Conservation (phyloP, 1,140 invertebrate genomes). For the Pogonomyrmex barbatus region DNA sequence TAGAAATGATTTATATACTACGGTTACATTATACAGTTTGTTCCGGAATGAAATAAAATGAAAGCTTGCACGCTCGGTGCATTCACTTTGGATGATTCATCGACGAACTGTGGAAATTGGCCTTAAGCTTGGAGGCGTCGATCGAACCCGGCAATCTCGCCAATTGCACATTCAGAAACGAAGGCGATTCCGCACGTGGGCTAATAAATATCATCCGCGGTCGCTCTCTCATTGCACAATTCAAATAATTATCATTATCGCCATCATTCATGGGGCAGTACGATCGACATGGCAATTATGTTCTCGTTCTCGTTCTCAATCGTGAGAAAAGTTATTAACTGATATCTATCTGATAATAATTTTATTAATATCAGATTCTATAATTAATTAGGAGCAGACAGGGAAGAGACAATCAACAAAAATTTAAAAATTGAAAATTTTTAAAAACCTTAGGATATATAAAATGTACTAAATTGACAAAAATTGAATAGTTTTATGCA, state of each 20-base stretch:
- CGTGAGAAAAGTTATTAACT: neutral
- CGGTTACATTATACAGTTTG: neutral
- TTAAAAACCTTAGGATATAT: neutral
- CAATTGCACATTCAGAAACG: conserved; percentile 57
- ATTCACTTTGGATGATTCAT: conserved; percentile 48
- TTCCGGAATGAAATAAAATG: conserved; percentile 8
- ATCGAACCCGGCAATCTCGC: conserved; percentile 50
- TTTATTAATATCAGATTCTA: neutral
- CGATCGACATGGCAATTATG: conserved; percentile 20
- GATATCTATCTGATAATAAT: neutral
- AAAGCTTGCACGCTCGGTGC: conserved; percentile 12
- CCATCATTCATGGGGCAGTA: neutral
- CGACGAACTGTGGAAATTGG: conserved; percentile 14
- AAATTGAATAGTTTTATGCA: neutral
- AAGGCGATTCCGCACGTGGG: conserved; percentile 48
- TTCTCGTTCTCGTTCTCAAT: conserved; percentile 7
- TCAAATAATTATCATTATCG: conserved; percentile 44
- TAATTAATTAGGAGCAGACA: neutral
- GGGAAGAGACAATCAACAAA: neutral
- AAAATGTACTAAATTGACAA: neutral
- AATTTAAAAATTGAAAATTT: neutral
- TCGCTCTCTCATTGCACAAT: conserved; percentile 44
- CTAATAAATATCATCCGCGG: conserved; percentile 50
- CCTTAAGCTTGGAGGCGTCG: conserved; percentile 54
- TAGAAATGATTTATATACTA: conserved; percentile 29